phyloP scores from a whole-genome alignment of 2,113 vertebrate species.

The Castor canadensis region DNA sequence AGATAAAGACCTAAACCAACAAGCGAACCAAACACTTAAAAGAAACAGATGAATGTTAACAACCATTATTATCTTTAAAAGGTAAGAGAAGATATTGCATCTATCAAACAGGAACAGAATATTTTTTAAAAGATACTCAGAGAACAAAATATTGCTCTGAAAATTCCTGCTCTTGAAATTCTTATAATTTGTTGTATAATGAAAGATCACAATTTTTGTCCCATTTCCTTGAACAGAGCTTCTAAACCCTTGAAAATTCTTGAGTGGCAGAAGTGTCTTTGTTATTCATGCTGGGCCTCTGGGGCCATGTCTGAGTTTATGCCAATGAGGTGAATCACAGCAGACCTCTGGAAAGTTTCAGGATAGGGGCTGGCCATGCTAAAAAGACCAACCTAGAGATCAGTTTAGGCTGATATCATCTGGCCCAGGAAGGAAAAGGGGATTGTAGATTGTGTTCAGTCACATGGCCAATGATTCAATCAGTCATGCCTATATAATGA shows the following conservation, averaged over 20 bases:
- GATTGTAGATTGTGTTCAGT: neutral
- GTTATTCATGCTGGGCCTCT: neutral
- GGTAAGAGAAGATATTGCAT: neutral
- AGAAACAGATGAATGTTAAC: slow-evolving; percentile 16
- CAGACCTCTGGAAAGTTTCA: neutral
- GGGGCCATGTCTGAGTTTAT: neutral
- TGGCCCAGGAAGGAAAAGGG: neutral
- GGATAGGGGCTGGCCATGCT: neutral
- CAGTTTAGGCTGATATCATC: no score
- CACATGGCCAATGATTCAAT: neutral
- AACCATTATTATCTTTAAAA: slow-evolving; percentile 21
- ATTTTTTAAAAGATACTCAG: neutral
- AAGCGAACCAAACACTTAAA: slow-evolving; percentile 23
- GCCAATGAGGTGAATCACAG: neutral
- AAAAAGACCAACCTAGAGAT: neutral
- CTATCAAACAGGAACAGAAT: slow-evolving; percentile 10
- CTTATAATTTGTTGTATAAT: slow-evolving; percentile 4
- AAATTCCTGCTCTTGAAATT: slow-evolving; percentile 34
- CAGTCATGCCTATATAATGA: neutral
- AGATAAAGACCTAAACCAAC: slow-evolving; percentile 23
- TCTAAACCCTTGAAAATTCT: slow-evolving; percentile 31
- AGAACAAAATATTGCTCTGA: slow-evolving; percentile 15
- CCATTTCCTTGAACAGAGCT: neutral
- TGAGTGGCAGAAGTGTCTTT: slow-evolving; percentile 8
- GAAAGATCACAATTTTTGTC: slow-evolving; percentile 30